These are phyloP conservation scores for Lampris megalopsis DNA, from an alignment of 2,113 vertebrate species.

Conservation along the genomic window DNA sequence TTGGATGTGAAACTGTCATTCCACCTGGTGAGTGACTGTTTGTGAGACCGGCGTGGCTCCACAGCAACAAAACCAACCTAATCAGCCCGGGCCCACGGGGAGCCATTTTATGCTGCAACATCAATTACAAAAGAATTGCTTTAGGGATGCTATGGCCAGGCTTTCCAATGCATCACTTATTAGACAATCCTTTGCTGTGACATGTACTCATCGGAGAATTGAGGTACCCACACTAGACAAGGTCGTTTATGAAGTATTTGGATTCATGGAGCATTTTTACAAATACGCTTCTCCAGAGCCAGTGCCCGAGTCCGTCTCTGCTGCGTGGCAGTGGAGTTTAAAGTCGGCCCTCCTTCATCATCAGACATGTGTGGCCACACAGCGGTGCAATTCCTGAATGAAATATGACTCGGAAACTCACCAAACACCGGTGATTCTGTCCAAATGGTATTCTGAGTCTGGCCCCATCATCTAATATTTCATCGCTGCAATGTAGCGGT, in stretches of 20 bases:
- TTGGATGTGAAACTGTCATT: conserved; percentile 69
- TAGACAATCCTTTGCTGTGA: conserved; percentile 74
- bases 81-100: conserved; percentile 68
- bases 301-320: conserved; percentile 31
- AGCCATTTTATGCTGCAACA: conserved; percentile 75
- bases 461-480: conserved; percentile 28
- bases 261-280: conserved; percentile 64
- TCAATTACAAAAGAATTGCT: conserved; percentile 81
- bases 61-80: conserved; percentile 65
- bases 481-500: neutral
- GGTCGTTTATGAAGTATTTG: conserved; percentile 74
- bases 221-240: conserved; percentile 52
- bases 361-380: conserved; percentile 1
- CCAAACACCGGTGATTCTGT: conserved; percentile 5
- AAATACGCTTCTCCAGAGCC: conserved; percentile 35
- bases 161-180: conserved; percentile 75
- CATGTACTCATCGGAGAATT: conserved; percentile 78
- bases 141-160: conserved; percentile 69
- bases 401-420: conserved; percentile 11
- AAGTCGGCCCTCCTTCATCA: conserved; percentile 40
- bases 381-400: neutral
- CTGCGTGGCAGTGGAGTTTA: conserved; percentile 13
- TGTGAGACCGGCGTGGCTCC: conserved; percentile 35
- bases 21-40: conserved; percentile 64
- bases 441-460: conserved; percentile 13